These are phyloP conservation scores for Manis pentadactyla DNA, from an alignment of 2,797 vertebrate species.

Conservation along the genomic window DNA sequence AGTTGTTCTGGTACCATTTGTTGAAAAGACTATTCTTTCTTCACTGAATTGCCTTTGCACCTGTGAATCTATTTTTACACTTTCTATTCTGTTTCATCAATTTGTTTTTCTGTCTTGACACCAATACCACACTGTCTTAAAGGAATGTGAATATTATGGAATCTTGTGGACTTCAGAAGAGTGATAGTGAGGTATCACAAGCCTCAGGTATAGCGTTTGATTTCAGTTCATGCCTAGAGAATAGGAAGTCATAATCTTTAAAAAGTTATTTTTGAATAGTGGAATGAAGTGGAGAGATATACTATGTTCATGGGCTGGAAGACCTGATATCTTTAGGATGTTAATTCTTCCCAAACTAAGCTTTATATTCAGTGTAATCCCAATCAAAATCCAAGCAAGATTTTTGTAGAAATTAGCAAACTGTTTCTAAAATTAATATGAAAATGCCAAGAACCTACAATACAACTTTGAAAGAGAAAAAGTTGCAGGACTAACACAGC, in stretches of 20 bases:
- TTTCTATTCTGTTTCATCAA: conserved; percentile 31
- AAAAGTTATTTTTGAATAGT: background rate
- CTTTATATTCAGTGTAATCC: background rate
- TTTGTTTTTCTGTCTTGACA: conserved; percentile 48
- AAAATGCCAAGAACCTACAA: conserved; percentile 41
- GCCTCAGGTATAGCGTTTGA: background rate
- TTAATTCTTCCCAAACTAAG: background rate
- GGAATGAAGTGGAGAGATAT: background rate
- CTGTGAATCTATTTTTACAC: conserved; percentile 51
- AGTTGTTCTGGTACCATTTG: conserved; percentile 36
- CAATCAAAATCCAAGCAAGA: background rate
- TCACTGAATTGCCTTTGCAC: conserved; percentile 23
- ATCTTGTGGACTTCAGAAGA: conserved; percentile 32
- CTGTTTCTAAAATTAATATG: conserved; percentile 12
- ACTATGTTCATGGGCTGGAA: background rate
- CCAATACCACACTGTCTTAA: background rate
- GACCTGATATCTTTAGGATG: background rate
- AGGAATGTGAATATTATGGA: background rate
- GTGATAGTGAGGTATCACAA: background rate
- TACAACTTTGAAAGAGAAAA: conserved; percentile 12
- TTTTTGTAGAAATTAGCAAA: conserved; percentile 46
- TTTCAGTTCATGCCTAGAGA: background rate
- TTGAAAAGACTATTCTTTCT: conserved; percentile 52
- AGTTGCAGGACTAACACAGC: background rate
- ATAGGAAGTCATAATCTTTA: background rate